Evolutionary conservation across 2,888 invertebrate species (phyloP), one percentile per base, ranked within the genome.

Genomic region (Cybosia mesomella): DNA sequence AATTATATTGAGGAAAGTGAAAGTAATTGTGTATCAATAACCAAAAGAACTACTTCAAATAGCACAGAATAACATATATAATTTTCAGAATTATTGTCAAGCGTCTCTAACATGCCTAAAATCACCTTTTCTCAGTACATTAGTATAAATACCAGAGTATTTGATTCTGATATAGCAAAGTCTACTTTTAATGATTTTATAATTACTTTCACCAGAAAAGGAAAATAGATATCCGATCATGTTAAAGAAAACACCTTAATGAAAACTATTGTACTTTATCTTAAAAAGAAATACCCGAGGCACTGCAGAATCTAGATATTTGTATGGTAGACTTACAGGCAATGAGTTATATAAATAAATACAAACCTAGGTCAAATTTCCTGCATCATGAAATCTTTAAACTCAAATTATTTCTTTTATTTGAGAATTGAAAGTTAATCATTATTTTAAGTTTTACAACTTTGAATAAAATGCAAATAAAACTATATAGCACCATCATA

Each of bases 341-440:
- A 4, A 21, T 58, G 32, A 9, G 5, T 34, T 22, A 62, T 9
- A 21, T 32, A 34, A 32, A 62, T 62, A 21, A 13, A 18, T 62
- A 53, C 34, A 32, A 62, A 53, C 53, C 32, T 15, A 53, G n/a
- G 21, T 32, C 15, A 10, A 32, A 10, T 24, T 2, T 32, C 61
- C 21, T n/a, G 28, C 32, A 21, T 62, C 62, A 62, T 22, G 22
- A 15, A 62, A 62, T 32, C 21, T 66, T 66, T 32, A 22, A 58
- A 66, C 59, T 66, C 34, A 15, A 58, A 58, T 53, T 58, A 49
- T 15, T 62, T 15, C 15, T 39, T 21, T 55, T 53, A 39, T 61
- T 67, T 67, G 32, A 21, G 32, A 53, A 62, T 53, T n/a, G 28
- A 43, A 62, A 49, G n/a, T 8, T 21, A 8, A 53, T 61, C 28